A percentile compares a stretch with the other conserved stretches of the same genome.
Conservation (phyloP, 2,888 invertebrate species). For the Ornithoptera alexandrae region DNA sequence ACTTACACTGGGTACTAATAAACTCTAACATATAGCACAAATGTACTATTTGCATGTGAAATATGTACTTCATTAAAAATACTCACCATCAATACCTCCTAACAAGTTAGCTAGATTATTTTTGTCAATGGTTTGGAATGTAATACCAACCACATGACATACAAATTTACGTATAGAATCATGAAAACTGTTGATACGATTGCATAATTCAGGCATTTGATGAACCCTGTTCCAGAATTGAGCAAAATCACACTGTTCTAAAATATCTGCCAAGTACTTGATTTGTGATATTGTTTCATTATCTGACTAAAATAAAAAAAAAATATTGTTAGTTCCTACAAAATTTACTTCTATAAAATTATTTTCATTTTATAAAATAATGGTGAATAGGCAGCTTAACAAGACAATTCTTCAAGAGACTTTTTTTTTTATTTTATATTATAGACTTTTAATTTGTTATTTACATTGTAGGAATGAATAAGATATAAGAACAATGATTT, state of each 20-base stretch:
- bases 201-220: constrained; percentile 86
- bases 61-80: constrained; percentile 6
- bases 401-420: neutral
- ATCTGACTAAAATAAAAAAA: constrained; percentile 80
- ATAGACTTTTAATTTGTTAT: neutral
- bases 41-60: constrained; percentile 1
- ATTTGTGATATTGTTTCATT: constrained; percentile 93
- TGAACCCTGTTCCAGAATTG: constrained; percentile 92
- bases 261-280: constrained; percentile 91
- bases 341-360: too few relatives aligned
- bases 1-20: too few relatives aligned
- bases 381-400: neutral
- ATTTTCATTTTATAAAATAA: too few relatives aligned
- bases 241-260: constrained; percentile 96
- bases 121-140: constrained; percentile 96
- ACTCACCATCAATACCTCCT: constrained; percentile 92
- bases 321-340: neutral
- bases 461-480: neutral
- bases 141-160: constrained; percentile 97
- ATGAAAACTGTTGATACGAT: constrained; percentile 92
- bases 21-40: neutral
- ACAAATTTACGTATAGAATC: constrained; percentile 98
- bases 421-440: too few relatives aligned
- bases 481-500: neutral
- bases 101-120: constrained; percentile 89